These are phyloP conservation scores for Stenchaetothrips biformis DNA, from an alignment of 2,888 invertebrate genomes.

Conservation along the genomic window DNA sequence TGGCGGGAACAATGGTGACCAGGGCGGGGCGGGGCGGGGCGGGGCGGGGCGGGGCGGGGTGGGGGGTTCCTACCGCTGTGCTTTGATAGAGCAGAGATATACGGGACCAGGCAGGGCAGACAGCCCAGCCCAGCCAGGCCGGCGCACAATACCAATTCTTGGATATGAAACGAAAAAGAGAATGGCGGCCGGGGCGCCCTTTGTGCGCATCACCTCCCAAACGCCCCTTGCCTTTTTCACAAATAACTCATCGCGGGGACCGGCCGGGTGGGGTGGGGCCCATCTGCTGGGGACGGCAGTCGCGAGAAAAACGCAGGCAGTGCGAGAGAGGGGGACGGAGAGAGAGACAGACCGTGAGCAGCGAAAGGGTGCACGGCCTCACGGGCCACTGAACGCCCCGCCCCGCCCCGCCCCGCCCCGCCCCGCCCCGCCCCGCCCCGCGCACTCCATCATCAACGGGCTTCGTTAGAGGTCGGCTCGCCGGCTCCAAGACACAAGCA, in stretches of 20 bases:
- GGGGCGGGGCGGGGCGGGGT: neutral
- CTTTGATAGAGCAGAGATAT: neutral
- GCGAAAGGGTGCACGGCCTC: too few species aligned
- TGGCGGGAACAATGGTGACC: neutral
- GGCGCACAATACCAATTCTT: slow-evolving; percentile 16
- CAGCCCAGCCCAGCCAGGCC: too few species aligned
- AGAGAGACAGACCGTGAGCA: neutral
- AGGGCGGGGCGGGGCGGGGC: neutral
- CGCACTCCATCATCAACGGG: neutral
- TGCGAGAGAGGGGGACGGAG: neutral
- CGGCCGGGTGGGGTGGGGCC: neutral
- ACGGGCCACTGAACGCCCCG: neutral
- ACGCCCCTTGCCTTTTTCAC: slow-evolving; percentile 14
- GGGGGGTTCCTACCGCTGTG: neutral
- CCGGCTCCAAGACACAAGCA: too few species aligned
- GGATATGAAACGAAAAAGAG: slow-evolving; percentile 21
- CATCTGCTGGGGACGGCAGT: slow-evolving; percentile 1
- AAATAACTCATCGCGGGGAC: slow-evolving; percentile 11
- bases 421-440: neutral
- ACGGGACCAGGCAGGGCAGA: neutral
- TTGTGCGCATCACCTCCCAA: slow-evolving; percentile 16
- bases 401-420: neutral
- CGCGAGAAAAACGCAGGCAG: neutral
- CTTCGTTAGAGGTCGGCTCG: too few species aligned
- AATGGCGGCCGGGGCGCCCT: neutral